Evolutionary conservation across 2,797 vertebrate species (phyloP).

Genomic region (Eulemur rubriventer): DNA sequence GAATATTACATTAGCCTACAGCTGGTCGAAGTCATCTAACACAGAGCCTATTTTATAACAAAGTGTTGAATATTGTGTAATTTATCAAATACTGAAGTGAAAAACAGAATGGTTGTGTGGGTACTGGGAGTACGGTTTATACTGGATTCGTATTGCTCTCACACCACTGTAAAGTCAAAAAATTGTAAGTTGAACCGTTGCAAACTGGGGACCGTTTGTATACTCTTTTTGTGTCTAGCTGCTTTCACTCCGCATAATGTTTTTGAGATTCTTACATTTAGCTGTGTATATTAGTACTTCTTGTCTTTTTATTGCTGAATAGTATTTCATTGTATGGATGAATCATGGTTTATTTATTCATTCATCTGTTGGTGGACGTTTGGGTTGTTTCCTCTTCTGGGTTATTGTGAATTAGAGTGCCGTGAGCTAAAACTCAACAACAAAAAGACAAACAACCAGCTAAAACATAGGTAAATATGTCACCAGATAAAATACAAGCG

Average conservation of each 20-base stretch:
- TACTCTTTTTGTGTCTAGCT: neutral
- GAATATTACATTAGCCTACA: neutral
- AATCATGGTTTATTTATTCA: neutral
- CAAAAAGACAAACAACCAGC: neutral
- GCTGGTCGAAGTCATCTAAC: neutral
- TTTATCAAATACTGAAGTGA: neutral
- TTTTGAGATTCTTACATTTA: neutral
- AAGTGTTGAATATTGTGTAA: neutral
- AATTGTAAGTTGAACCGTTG: neutral
- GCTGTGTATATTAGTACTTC: accelerated
- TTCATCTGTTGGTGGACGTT: neutral
- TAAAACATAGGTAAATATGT: neutral
- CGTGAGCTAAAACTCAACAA: neutral
- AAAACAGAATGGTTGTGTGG: neutral
- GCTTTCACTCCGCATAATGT: neutral
- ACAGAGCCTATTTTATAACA: neutral
- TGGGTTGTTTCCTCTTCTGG: neutral
- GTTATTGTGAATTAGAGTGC: neutral
- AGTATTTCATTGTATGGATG: neutral
- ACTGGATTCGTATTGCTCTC: neutral
- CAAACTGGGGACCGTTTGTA: neutral
- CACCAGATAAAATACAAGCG: neutral
- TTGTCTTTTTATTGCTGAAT: neutral
- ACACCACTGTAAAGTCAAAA: neutral
- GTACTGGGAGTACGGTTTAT: neutral